These are phyloP conservation scores for Vollenhovia emeryi DNA, from an alignment of 1,140 invertebrate genomes.

Conservation along the genomic window DNA sequence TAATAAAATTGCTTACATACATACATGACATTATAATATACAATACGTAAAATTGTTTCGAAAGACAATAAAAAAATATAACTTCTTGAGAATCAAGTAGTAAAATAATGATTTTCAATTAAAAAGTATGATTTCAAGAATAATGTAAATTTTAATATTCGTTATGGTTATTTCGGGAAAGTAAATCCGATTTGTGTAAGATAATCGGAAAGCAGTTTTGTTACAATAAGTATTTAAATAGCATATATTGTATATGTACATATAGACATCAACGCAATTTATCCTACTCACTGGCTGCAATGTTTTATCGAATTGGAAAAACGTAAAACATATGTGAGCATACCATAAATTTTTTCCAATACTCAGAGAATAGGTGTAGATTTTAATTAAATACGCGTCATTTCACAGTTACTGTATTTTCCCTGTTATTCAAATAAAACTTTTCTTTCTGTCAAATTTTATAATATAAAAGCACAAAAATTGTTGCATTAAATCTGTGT, in stretches of 20 bases:
- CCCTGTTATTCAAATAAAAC: neutral
- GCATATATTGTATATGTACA: neutral
- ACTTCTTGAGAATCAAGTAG: too few relatives aligned
- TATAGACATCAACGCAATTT: neutral
- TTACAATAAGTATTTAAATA: neutral
- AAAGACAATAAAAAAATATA: too few relatives aligned
- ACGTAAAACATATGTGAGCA: neutral
- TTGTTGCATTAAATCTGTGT: too few relatives aligned
- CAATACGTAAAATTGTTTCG: too few relatives aligned
- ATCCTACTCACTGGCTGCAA: neutral
- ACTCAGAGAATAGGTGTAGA: slow-evolving; percentile 8
- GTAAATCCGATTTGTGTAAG: neutral
- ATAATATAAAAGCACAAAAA: too few relatives aligned
- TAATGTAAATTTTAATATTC: neutral
- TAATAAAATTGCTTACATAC: too few relatives aligned
- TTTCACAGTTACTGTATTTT: neutral
- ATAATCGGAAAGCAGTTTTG: slow-evolving; percentile 3
- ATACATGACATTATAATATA: too few relatives aligned
- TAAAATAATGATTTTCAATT: neutral
- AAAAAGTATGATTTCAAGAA: neutral
- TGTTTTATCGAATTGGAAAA: neutral
- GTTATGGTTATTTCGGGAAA: neutral
- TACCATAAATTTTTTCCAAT: neutral
- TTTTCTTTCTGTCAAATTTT: too few relatives aligned
- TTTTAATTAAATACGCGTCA: slow-evolving; percentile 10